Evolutionary conservation across 1,140 invertebrate species (phyloP), one percentile per base, ranked within the genome.

Genomic region (Micrasema minimum): DNA sequence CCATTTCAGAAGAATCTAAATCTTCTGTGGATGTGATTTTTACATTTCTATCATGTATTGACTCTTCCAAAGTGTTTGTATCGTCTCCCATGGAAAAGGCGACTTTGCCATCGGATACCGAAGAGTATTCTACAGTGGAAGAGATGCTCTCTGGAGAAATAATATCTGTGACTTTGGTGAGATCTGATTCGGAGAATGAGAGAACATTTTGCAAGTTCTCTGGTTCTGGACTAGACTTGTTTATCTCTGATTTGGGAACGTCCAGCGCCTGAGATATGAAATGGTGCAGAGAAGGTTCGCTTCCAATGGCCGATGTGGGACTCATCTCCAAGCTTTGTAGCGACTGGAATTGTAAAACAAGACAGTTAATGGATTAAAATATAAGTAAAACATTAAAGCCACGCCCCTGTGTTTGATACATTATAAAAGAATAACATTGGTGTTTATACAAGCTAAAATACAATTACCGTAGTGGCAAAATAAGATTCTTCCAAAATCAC

Each of bases 201-300:
- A 73, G 43, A 0, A 72, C 20, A 41, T 79, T 82, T 66, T 82
- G 81, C n/a, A 77, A 76, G 77, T 81, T 82, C 5, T 81, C 66
- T 18, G 70, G 74, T 2, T 46, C 62, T 0, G 67, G 16, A 51
- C 71, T 26, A 10, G 77, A 69, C 35, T 68, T 46, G 23, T 70
- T 65, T 14, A 71, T 6, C 72, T 72, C 41, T 48, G 65, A 48
- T 67, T 62, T 50, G 43, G 23, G 37, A 37, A 12, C 46, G 35
- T 38, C 23, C 38, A 23, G 31, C 7, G 35, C 31, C 18, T 61
- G 70, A 18, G 81, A 72, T 65, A 80, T 82, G 76, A 80, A 80
- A 61, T 80, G 78, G 64, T 82, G 79, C 4, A 85, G 80, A 35
- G 83, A 83, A 0, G 82, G 80, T 74, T 85, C 83, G 45, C 81